Base-by-base conservation (phyloP, 2,888 invertebrate genomes). In the Aphrophora alni region DNA sequence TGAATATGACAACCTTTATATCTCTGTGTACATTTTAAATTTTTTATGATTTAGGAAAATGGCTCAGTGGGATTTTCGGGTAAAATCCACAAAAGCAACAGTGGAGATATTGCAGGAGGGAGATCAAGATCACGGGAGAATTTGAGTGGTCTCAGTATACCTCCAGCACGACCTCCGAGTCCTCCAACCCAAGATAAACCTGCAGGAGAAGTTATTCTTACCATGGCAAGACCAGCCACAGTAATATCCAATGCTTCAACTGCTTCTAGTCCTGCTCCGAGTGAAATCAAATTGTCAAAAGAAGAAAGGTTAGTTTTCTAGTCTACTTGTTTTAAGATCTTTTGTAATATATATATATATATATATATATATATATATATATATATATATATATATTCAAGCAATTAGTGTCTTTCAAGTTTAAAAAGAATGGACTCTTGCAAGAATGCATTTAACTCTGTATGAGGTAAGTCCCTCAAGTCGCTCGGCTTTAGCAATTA, bases 201-300 rank as follows among this genome's bases (percentile, higher is more conserved):
- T 75, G 87, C 87, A 0, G 88, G 88, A 83, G 93, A 92, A 87
- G 92, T 92, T 10, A 92, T 93, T 84, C 89, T 91, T 78, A 92
- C 92, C 17, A 91, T 91, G 88, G 93, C 93, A 0, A 89, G 92
- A 81, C 93, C 92, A 5, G 92, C 92, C 12, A 93, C 92, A 5
- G 92, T 92, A 69, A 93, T 92, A 83, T 92, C 92, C 0, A 92
- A 92, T 85, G 90, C 92, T n/a, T 91, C 91, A 84, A 91, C 92
- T 14, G 90, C 91, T 27, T 85, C 87, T 80, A 83, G 86, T 82
- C 88, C 88, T 80, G 84, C 81, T n/a, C 90, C 90, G 4, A 90
- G 88, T 83, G 92, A 92, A 84, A 91, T 90, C 84, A 90, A 91
- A 87, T 87, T 90, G 84, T 88, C 89, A 71, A 92, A 91, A 85